phyloP scores from a whole-genome alignment of 2,888 invertebrate genomes.

The Tuta absoluta region DNA sequence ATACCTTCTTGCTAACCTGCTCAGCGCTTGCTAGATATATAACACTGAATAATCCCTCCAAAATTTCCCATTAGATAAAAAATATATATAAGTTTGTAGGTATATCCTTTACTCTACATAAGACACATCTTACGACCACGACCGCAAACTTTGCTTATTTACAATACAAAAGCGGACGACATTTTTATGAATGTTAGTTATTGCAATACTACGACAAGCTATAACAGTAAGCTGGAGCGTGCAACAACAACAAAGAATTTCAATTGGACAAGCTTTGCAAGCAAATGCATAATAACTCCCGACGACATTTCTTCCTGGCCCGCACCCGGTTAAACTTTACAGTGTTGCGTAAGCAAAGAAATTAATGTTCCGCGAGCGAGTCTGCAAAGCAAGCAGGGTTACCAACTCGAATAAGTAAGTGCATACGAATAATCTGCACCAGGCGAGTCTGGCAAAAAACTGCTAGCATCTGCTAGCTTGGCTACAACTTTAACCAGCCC shows the following conservation, averaged over 20 bases:
- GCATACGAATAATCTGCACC: too few relatives aligned
- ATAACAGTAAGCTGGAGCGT: slow-evolving; percentile 21
- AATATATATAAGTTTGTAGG: neutral
- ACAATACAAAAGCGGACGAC: slow-evolving; percentile 16
- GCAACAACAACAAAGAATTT: slow-evolving; percentile 40
- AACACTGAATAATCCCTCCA: too few relatives aligned
- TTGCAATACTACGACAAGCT: slow-evolving; percentile 4
- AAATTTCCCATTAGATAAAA: too few relatives aligned
- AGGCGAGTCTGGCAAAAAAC: too few relatives aligned
- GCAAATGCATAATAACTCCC: slow-evolving; percentile 44
- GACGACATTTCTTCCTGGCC: slow-evolving; percentile 51
- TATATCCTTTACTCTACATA: neutral
- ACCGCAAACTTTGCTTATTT: slow-evolving; percentile 13
- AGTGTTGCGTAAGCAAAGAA: slow-evolving; percentile 45
- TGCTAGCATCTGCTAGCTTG: too few relatives aligned
- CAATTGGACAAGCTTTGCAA: slow-evolving; percentile 45
- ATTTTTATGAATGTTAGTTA: slow-evolving; percentile 23
- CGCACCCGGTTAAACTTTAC: slow-evolving; percentile 46
- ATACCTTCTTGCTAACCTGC: too few relatives aligned
- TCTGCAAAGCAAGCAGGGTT: neutral
- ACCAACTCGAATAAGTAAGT: too few relatives aligned
- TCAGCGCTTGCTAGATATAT: too few relatives aligned
- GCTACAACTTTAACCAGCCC: too few relatives aligned
- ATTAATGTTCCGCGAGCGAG: slow-evolving; percentile 32
- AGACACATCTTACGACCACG: neutral